These are phyloP conservation scores for Euclidia mi DNA, from an alignment of 2,888 invertebrate genomes.

Conservation along the genomic window DNA sequence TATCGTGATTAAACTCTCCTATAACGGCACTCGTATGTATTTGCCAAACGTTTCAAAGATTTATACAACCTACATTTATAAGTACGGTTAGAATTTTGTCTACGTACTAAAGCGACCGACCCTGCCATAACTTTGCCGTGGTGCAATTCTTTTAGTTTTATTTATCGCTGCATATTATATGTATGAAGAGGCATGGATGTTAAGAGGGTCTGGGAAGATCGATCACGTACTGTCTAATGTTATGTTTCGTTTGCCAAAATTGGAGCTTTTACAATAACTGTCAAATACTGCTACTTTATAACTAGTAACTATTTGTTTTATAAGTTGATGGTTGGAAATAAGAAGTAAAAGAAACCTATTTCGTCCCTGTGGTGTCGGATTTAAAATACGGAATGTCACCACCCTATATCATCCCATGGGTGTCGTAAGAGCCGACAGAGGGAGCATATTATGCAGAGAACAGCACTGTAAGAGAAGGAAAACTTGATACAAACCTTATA, in stretches of 20 bases:
- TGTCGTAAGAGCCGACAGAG: too few species aligned
- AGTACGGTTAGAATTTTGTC: conserved; percentile 48
- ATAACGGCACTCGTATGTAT: conserved; percentile 54
- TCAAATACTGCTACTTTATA: too few species aligned
- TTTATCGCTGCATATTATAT: conserved; percentile 27
- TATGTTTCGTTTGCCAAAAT: background rate
- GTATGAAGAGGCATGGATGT: background rate
- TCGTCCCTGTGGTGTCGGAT: too few species aligned
- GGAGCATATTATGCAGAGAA: too few species aligned
- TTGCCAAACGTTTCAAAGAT: conserved; percentile 60
- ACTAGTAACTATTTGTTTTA: too few species aligned
- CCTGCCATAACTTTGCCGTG: conserved; percentile 25
- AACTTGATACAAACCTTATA: too few species aligned
- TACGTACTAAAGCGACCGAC: conserved; percentile 27
- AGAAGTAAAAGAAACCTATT: too few species aligned
- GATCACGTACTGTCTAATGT: background rate
- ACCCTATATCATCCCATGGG: too few species aligned
- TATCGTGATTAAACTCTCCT: conserved; percentile 70
- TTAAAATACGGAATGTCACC: too few species aligned
- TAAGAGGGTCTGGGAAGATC: background rate
- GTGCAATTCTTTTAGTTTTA: conserved; percentile 36
- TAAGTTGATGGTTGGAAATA: too few species aligned
- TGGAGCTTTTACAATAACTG: too few species aligned
- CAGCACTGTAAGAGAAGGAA: too few species aligned
- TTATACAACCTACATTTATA: conserved; percentile 46